Evolutionary conservation across 2,113 vertebrate genomes (phyloP).

Genomic region (Macaca nemestrina): DNA sequence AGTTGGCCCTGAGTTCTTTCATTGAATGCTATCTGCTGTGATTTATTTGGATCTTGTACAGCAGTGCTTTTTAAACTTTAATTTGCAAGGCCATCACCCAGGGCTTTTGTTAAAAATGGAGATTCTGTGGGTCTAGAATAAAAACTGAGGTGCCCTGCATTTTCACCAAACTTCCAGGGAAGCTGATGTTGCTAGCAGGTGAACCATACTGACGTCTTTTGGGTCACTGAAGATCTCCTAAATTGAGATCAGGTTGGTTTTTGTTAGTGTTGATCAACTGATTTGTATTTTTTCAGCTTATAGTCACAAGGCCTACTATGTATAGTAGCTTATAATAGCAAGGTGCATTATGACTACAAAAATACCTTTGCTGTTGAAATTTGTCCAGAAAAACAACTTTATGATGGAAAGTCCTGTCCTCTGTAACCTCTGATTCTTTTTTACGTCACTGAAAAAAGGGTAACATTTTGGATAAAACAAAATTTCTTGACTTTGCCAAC

Average conservation of each 20-base stretch:
- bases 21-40: neutral
- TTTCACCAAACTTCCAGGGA: neutral
- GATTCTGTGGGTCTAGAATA: neutral
- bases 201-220: neutral
- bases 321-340: neutral
- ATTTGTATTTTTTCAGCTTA: neutral
- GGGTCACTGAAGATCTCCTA: neutral
- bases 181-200: neutral
- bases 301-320: neutral
- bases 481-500: neutral
- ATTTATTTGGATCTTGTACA: neutral
- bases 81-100: neutral
- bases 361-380: constrained; percentile 4
- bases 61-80: neutral
- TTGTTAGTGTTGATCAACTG: neutral
- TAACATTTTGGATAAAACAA: neutral
- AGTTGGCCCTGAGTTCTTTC: neutral
- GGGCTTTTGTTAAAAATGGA: neutral
- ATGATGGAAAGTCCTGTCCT: neutral
- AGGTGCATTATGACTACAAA: neutral
- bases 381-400: neutral
- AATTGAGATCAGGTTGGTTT: neutral
- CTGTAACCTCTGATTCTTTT: neutral
- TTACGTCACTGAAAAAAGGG: neutral
- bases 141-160: neutral